Percentiles rank a stretch among this genome's conserved stretches.
phyloP scores from a whole-genome alignment of 2,888 invertebrate genomes.

The Ornithoptera priamus region DNA sequence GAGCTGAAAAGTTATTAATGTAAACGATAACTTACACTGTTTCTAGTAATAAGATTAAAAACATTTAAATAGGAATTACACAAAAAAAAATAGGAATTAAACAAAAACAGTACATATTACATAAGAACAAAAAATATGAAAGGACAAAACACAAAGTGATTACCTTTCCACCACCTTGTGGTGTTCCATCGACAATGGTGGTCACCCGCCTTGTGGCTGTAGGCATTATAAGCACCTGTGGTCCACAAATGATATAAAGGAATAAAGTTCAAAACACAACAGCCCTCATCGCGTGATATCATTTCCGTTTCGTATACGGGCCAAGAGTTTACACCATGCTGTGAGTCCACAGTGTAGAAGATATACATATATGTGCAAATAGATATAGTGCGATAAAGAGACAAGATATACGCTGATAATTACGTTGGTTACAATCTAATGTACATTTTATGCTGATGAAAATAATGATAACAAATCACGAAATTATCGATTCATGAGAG shows the following conservation, averaged over 20 bases:
- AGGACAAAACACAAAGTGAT: slow-evolving; percentile 27
- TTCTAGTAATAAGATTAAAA: background rate
- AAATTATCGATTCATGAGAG: background rate
- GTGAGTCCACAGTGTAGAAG: slow-evolving; percentile 21
- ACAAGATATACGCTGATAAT: slow-evolving; percentile 7
- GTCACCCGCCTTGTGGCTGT: slow-evolving; percentile 91
- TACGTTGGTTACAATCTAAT: background rate
- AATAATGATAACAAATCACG: background rate
- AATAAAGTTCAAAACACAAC: slow-evolving; percentile 31
- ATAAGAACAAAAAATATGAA: background rate
- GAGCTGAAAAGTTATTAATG: background rate
- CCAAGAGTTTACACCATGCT: slow-evolving; percentile 24
- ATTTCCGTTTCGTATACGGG: background rate
- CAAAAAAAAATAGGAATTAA: background rate
- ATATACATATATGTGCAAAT: slow-evolving; percentile 16
- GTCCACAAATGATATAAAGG: slow-evolving; percentile 34
- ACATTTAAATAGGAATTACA: background rate
- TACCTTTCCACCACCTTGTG: slow-evolving; percentile 87
- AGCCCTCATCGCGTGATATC: slow-evolving; percentile 1
- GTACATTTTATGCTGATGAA: background rate
- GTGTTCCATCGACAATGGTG: slow-evolving; percentile 87
- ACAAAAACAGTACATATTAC: background rate
- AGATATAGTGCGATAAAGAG: background rate
- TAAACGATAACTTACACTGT: background rate
- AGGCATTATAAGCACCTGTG: slow-evolving; percentile 93